Evolutionary conservation across 2,797 vertebrate genomes (phyloP), one percentile per base, ranked within the genome.

Genomic region (Podarcis lilfordi): DNA sequence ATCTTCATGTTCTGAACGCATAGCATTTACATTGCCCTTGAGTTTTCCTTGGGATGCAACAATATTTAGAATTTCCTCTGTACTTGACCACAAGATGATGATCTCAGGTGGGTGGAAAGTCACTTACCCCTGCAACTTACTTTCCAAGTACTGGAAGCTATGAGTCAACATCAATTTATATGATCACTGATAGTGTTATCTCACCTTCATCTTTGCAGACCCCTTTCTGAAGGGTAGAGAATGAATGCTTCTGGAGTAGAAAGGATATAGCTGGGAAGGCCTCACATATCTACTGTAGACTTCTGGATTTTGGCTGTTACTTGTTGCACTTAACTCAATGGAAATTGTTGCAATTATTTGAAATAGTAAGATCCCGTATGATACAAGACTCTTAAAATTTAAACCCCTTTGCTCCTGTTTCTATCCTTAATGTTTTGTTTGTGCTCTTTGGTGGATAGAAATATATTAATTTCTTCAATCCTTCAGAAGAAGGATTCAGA

Each of bases 31-130:
- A 79, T 29, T 50, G 79, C 91, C 64, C 80, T 90, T 91, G 32
- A 90, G 87, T 35, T 91, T 69, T 59, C 85, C 86, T 89, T 43
- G n/a, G 72, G 11, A 77, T 77, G 27, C 9, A 72, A 72, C 29
- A 23, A 23, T n/a, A 59, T 59, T 61, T 9, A 69, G 21, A 21
- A 4, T 37, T 27, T 86, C 40, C 40, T 80, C 23, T 80, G 27
- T 2, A 45, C 55, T 13, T 6, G 21, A n/a, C 40, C 50, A 89
- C 25, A 1, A 25, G 50, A 75, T 85, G 25, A 78, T 43, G 25
- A 45, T 89, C 23, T 88, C 27, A 27, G 13, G 64, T 23, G 19
- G 90, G 3, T 0, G 21, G 55, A 3, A 25, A 81, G 11, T 81
- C 8, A 68, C 59, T 23, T 88, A 89, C 55, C 74, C 64, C 50